Percentiles rank a stretch among this genome's conserved stretches.
These are phyloP conservation scores for Trachymyrmex septentrionalis DNA, from an alignment of 1,140 invertebrate genomes.

Conservation along the genomic window DNA sequence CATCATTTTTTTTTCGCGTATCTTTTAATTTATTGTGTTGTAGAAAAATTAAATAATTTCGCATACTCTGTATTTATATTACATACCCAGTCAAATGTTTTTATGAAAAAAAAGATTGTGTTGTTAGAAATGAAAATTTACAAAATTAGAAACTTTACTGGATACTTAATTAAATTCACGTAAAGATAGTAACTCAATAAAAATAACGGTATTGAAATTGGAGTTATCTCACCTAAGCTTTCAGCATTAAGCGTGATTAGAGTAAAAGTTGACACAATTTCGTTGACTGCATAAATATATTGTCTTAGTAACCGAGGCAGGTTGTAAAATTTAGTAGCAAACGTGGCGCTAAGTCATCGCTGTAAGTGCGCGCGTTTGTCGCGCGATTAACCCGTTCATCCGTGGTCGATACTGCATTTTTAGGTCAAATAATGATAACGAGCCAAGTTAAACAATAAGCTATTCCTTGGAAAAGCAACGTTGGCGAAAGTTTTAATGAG, in stretches of 20 bases:
- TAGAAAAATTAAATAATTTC: background rate
- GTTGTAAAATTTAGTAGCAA: constrained; percentile 50
- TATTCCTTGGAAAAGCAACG: constrained; percentile 16
- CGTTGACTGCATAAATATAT: constrained; percentile 19
- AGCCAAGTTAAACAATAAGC: constrained; percentile 70
- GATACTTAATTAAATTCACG: background rate
- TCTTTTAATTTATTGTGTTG: background rate
- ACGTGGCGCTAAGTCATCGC: constrained; percentile 36
- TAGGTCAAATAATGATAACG: constrained; percentile 61
- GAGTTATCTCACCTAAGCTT: constrained; percentile 9
- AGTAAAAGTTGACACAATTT: constrained; percentile 43
- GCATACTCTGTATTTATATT: background rate
- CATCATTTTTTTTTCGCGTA: no score
- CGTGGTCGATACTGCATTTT: constrained; percentile 60
- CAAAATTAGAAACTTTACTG: background rate
- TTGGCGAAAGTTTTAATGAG: constrained; percentile 65
- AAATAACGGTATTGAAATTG: constrained; percentile 4
- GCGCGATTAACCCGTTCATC: constrained; percentile 65
- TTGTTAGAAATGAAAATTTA: background rate
- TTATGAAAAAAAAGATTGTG: background rate
- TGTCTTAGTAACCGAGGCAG: background rate
- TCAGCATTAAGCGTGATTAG: constrained; percentile 26
- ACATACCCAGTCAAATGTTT: background rate
- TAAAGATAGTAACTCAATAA: background rate
- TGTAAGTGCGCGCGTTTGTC: constrained; percentile 47